Conservation (phyloP, 2,113 vertebrate genomes). For the Pelobates fuscus region DNA sequence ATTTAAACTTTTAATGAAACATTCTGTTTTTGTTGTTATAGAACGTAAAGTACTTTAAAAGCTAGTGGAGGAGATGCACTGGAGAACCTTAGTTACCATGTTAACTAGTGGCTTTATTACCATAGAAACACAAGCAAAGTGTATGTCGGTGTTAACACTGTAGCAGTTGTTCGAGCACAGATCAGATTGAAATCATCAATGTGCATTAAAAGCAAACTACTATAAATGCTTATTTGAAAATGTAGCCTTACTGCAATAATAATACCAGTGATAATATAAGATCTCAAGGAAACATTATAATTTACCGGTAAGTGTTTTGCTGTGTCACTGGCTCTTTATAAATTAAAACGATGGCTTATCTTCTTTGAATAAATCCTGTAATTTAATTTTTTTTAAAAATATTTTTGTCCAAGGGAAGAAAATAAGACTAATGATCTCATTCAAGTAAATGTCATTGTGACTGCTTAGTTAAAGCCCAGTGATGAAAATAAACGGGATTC, state of each 20-base stretch:
- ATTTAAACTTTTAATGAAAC: constrained; percentile 27
- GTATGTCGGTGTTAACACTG: constrained; percentile 12
- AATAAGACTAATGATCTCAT: too few relatives aligned
- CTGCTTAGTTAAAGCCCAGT: too few relatives aligned
- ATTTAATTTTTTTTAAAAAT: neutral
- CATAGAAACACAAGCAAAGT: constrained; percentile 37
- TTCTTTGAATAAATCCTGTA: neutral
- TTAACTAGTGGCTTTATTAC: constrained; percentile 43
- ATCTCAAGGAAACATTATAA: neutral
- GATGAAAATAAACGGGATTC: too few relatives aligned
- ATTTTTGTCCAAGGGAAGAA: too few relatives aligned
- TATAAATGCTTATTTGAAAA: neutral
- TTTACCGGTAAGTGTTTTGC: too few relatives aligned
- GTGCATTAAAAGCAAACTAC: neutral
- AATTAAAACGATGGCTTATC: neutral
- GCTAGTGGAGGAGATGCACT: neutral
- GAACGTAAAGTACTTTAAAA: constrained; percentile 28
- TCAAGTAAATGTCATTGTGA: too few relatives aligned
- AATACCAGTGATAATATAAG: too few relatives aligned
- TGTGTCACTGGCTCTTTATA: neutral
- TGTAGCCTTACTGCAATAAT: neutral
- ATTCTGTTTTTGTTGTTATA: constrained; percentile 12
- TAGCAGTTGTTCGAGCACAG: constrained; percentile 4
- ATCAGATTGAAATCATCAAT: neutral
- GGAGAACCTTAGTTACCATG: constrained; percentile 38